Evolutionary conservation across 1,140 invertebrate genomes (phyloP), one percentile per base, ranked within the genome.

Genomic region (Calephelis nemesis): DNA sequence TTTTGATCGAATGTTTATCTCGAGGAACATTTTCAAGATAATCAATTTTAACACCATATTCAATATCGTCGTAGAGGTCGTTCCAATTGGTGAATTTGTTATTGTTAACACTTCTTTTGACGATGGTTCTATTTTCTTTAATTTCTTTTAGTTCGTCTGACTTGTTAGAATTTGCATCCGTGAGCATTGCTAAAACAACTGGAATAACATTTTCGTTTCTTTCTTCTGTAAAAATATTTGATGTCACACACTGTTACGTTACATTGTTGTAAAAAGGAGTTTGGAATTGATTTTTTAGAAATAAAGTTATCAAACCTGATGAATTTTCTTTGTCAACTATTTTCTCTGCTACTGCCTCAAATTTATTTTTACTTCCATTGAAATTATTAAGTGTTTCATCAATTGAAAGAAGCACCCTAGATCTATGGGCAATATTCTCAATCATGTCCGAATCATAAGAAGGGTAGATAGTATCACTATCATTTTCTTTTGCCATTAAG

Each of bases 61-160:
- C 88, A 54, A 89, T 82, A 54, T 90, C 83, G 42, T 88, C 85
- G 62, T 88, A 90, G 0, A 89, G 73, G 64, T 88, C 82, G 52
- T 86, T 85, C 86, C 86, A 88, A 65, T 82, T 84, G 40, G 83
- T 80, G 2, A 81, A 63, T 67, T 81, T 76, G 39, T 66, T 77
- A 10, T 81, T 50, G 4, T 74, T 71, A 4, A 71, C 63, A 64
- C 75, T 82, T 65, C 88, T 77, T 74, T 90, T 88, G 3, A 79
- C 76, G 39, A 85, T 63, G 1, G 78, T 82, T 71, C 79, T 81
- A 47, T 70, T 77, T 65, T 67, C 54, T 5, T 60, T 49, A 7
- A 40, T 19, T 7, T 49, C 13, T 60, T 11, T 67, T 11, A 19
- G 9, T 4, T 42, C n/a, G 10, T 54, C 39, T 9, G 42, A 12